phyloP scores from a whole-genome alignment of 1,140 invertebrate species.

The Aphelenchoides besseyi region DNA sequence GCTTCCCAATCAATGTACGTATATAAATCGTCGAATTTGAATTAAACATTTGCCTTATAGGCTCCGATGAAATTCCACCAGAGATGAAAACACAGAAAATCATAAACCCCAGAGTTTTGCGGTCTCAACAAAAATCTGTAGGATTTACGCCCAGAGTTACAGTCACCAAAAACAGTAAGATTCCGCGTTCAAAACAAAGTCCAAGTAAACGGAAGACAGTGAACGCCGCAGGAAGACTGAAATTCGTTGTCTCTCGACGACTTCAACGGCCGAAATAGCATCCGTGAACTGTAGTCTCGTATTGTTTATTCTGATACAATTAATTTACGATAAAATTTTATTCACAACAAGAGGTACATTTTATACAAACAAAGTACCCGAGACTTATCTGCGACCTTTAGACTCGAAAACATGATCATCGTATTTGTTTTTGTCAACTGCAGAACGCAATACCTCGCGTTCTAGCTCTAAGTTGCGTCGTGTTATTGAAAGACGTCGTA shows the following conservation, averaged over 20 bases:
- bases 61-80: background rate
- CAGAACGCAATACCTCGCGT: background rate
- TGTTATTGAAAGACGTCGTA: background rate
- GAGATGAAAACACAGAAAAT: conserved; percentile 18
- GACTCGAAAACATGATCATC: background rate
- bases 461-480: background rate
- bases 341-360: background rate
- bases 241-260: background rate
- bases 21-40: background rate
- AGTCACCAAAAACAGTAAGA: background rate
- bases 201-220: background rate
- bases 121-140: background rate
- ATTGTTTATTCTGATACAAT: conserved; percentile 1
- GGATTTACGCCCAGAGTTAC: no score
- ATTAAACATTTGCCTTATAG: background rate
- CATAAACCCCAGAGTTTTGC: background rate
- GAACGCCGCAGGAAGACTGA: background rate
- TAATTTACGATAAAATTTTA: background rate
- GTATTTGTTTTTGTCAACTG: conserved; percentile 9
- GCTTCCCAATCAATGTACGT: background rate
- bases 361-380: background rate
- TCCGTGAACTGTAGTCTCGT: no score
- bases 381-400: background rate
- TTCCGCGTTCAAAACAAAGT: conserved; percentile 3
- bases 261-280: background rate